phyloP scores from a whole-genome alignment of 1,140 invertebrate species.

The Adoxophyes honmai region DNA sequence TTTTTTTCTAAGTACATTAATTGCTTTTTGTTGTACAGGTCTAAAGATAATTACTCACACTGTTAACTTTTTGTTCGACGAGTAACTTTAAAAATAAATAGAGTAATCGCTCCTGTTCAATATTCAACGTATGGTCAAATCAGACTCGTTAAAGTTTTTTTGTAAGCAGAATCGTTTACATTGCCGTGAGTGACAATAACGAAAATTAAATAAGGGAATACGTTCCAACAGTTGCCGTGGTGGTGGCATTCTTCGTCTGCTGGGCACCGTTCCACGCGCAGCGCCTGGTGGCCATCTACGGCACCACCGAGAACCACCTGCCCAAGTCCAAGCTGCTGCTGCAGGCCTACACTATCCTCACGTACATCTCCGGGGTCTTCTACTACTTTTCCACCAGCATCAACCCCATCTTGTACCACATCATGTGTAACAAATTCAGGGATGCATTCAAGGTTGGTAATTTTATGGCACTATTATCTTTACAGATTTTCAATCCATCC shows the following conservation, averaged over 20 bases:
- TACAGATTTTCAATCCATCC: too few relatives aligned
- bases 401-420: constrained; percentile 91
- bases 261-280: constrained; percentile 97
- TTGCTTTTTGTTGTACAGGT: too few relatives aligned
- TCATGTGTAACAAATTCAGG: constrained; percentile 92
- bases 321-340: constrained; percentile 65
- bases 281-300: constrained; percentile 86
- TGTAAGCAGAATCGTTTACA: too few relatives aligned
- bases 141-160: too few relatives aligned
- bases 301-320: constrained; percentile 58
- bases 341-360: constrained; percentile 80
- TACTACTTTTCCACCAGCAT: constrained; percentile 87
- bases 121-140: too few relatives aligned
- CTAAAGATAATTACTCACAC: too few relatives aligned
- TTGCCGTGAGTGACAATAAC: too few relatives aligned
- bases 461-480: constrained; percentile 13
- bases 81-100: too few relatives aligned
- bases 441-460: constrained; percentile 86
- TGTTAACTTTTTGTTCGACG: too few relatives aligned
- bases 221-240: constrained; percentile 88
- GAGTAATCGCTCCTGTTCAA: too few relatives aligned
- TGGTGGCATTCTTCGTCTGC: constrained; percentile 95
- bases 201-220: too few relatives aligned
- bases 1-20: too few relatives aligned
- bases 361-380: constrained; percentile 83